These are phyloP conservation scores for Rhea pennata DNA, from an alignment of 2,113 vertebrate genomes.

Conservation along the genomic window DNA sequence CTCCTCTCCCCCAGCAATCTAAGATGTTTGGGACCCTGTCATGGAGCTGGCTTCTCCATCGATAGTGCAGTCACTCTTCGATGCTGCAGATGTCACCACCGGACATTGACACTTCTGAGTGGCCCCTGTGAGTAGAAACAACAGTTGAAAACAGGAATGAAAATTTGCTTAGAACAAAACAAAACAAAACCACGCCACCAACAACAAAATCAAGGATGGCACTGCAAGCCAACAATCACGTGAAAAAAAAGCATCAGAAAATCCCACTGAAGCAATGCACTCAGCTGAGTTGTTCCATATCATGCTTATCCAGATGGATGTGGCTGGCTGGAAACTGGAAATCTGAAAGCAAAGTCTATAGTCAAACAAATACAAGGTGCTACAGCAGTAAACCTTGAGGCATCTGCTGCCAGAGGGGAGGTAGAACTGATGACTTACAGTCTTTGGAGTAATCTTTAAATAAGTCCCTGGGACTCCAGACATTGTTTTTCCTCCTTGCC, in stretches of 20 bases:
- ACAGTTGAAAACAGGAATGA: not conserved
- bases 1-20: not conserved
- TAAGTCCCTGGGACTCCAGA: not conserved
- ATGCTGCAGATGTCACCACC: not conserved
- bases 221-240: not conserved
- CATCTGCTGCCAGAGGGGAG: constrained; percentile 14
- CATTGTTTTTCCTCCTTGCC: not conserved
- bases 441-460: not conserved
- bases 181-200: not conserved
- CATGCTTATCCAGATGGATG: not conserved
- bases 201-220: not conserved
- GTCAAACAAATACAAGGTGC: not conserved
- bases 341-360: constrained; percentile 1
- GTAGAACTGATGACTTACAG: not conserved
- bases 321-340: not conserved
- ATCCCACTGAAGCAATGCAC: not conserved
- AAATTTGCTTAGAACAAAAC: not conserved
- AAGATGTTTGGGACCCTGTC: not conserved
- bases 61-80: not conserved
- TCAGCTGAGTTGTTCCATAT: not conserved
- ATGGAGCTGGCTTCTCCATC: not conserved
- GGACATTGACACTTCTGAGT: not conserved
- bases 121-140: not conserved
- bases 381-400: not conserved
- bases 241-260: not conserved